A percentile compares a stretch with the other conserved stretches of the same genome.
These are phyloP conservation scores for Drosophila micromelanica DNA, from an alignment of 1,140 invertebrate genomes.

Conservation along the genomic window DNA sequence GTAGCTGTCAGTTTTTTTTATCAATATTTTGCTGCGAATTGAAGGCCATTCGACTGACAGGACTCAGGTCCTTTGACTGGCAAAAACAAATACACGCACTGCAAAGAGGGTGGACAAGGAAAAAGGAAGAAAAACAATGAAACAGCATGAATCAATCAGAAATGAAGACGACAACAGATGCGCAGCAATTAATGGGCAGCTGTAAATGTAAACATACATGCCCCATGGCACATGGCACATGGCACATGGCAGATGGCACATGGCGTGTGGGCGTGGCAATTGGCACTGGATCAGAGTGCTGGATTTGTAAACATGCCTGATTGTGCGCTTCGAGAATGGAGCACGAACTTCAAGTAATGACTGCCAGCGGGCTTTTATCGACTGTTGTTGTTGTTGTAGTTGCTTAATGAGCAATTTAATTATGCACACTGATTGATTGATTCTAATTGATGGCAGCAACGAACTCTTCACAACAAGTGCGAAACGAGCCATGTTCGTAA, in stretches of 20 bases:
- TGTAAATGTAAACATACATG: constrained; percentile 35
- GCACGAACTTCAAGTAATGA: constrained; percentile 12
- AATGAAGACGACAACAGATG: constrained; percentile 27
- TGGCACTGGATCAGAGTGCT: constrained; percentile 2
- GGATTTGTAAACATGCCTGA: constrained; percentile 1
- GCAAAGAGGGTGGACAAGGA: too few species aligned
- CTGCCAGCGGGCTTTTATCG: constrained; percentile 20
- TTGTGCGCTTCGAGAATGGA: neutral
- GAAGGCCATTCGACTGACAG: constrained; percentile 8
- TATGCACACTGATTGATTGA: constrained; percentile 75
- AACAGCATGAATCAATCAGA: constrained; percentile 42
- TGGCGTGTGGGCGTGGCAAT: constrained; percentile 9
- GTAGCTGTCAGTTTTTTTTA: too few species aligned
- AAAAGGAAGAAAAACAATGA: constrained; percentile 22
- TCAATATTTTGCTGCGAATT: neutral
- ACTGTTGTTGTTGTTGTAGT: constrained; percentile 13
- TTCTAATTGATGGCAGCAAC: constrained; percentile 55
- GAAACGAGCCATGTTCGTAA: neutral
- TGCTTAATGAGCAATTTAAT: constrained; percentile 71
- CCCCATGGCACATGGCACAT: neutral
- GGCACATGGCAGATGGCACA: neutral
- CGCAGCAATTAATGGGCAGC: constrained; percentile 46
- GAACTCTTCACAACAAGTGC: neutral
- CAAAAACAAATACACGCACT: neutral
- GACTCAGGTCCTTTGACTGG: constrained; percentile 1